A percentile compares a stretch with the other conserved stretches of the same genome.
These are phyloP conservation scores for Drosophila burlai DNA, from an alignment of 1,140 invertebrate species.

Conservation along the genomic window DNA sequence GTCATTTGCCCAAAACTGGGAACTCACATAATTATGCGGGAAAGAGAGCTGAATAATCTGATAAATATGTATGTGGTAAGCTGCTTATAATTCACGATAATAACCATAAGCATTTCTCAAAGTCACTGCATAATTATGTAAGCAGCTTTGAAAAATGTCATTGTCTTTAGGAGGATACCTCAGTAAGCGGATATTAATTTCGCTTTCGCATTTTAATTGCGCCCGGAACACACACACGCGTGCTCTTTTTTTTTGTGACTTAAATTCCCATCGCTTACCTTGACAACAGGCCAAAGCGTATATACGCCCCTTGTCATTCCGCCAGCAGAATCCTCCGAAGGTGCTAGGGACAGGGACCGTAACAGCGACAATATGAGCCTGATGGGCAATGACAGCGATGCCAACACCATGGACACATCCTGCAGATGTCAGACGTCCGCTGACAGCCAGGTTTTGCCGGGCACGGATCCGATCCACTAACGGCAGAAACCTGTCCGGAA, in stretches of 20 bases:
- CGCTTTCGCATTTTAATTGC: conserved; percentile 60
- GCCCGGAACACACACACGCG: not conserved
- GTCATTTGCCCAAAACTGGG: not conserved
- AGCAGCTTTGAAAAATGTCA: conserved; percentile 51
- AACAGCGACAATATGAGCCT: conserved; percentile 38
- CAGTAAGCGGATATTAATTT: conserved; percentile 70
- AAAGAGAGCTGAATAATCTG: conserved; percentile 22
- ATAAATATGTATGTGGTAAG: conserved; percentile 42
- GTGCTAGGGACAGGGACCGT: conserved; percentile 1
- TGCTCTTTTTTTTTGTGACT: conserved; percentile 26
- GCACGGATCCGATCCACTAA: conserved; percentile 23
- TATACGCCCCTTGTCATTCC: conserved; percentile 3
- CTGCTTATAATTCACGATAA: conserved; percentile 42
- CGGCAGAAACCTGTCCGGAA: conserved; percentile 37
- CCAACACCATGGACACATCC: conserved; percentile 62
- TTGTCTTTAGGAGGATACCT: conserved; percentile 33
- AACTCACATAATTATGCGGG: not conserved
- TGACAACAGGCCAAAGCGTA: conserved; percentile 28
- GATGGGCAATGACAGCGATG: conserved; percentile 71
- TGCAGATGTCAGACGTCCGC: conserved; percentile 64
- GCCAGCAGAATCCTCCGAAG: not conserved
- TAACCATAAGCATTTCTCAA: conserved; percentile 40
- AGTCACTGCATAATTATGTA: conserved; percentile 48
- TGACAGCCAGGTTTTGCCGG: conserved; percentile 63
- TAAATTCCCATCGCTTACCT: conserved; percentile 59